Evolutionary conservation across 2,113 vertebrate species (phyloP).

Genomic region (Turdus rufiventris): DNA sequence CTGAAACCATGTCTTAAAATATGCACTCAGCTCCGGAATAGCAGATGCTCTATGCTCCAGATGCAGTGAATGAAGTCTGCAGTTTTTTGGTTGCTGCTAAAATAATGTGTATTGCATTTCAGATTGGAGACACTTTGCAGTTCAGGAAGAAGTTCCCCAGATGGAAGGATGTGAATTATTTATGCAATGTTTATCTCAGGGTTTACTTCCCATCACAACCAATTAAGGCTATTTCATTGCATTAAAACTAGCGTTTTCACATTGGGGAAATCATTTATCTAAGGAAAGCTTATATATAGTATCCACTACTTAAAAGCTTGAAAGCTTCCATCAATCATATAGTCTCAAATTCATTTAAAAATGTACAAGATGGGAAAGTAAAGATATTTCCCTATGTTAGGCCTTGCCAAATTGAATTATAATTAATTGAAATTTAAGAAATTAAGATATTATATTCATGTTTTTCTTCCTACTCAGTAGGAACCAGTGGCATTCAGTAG

Average conservation of each 20-base stretch:
- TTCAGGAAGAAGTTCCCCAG: slow-evolving; percentile 72
- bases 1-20: slow-evolving; percentile 7
- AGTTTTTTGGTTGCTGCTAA: slow-evolving; percentile 33
- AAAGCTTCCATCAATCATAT: slow-evolving; percentile 38
- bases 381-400: not conserved
- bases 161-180: slow-evolving; percentile 76
- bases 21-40: not conserved
- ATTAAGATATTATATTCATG: not conserved
- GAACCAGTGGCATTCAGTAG: not conserved
- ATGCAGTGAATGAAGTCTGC: not conserved
- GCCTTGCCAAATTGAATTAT: slow-evolving; percentile 8
- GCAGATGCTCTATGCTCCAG: slow-evolving; percentile 6
- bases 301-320: slow-evolving; percentile 50
- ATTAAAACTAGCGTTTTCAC: slow-evolving; percentile 76
- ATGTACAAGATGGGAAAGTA: slow-evolving; percentile 14
- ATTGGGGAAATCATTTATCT: slow-evolving; percentile 72
- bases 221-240: slow-evolving; percentile 79
- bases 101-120: slow-evolving; percentile 29
- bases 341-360: slow-evolving; percentile 11
- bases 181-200: slow-evolving; percentile 75
- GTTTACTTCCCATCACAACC: slow-evolving; percentile 77
- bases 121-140: slow-evolving; percentile 46
- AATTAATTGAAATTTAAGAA: slow-evolving; percentile 29
- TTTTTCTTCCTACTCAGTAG: not conserved
- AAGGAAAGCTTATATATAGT: slow-evolving; percentile 60